Percentiles rank a stretch among this genome's conserved stretches.
Evolutionary conservation across 1,140 invertebrate genomes (phyloP).

Genomic region (Helicoverpa armigera): DNA sequence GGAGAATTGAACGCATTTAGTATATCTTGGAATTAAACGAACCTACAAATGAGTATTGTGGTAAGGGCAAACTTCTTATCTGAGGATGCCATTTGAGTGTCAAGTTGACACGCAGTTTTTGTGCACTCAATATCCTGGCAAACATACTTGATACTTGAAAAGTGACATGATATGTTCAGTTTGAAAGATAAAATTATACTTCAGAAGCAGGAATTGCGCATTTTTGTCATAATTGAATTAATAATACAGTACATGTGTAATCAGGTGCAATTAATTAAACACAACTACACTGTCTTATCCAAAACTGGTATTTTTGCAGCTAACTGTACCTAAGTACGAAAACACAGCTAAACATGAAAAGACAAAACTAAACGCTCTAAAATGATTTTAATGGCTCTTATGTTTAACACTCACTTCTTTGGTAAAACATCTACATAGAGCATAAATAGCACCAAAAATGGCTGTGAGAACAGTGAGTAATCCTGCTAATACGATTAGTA

Average conservation of each 20-base stretch:
- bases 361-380: neutral
- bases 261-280: too few species aligned
- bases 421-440: neutral
- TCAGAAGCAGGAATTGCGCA: too few species aligned
- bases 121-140: too few species aligned
- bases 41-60: constrained; percentile 7
- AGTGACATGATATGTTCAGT: too few species aligned
- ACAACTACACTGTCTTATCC: too few species aligned
- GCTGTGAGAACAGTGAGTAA: constrained; percentile 50
- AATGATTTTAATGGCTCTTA: constrained; percentile 1
- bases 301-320: too few species aligned
- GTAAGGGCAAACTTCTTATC: constrained; percentile 18
- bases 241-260: too few species aligned
- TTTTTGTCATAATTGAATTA: too few species aligned
- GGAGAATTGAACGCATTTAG: constrained; percentile 29
- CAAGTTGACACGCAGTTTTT: constrained; percentile 1
- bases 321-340: too few species aligned
- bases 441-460: neutral
- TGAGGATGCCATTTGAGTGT: neutral
- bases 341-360: too few species aligned
- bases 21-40: constrained; percentile 28
- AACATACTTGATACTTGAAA: too few species aligned
- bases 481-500: neutral
- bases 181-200: too few species aligned
- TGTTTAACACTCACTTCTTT: neutral